Percentiles rank a stretch among this genome's conserved stretches.
Conservation (phyloP, 2,113 vertebrate genomes). For the Phalacrocorax brasilianus region DNA sequence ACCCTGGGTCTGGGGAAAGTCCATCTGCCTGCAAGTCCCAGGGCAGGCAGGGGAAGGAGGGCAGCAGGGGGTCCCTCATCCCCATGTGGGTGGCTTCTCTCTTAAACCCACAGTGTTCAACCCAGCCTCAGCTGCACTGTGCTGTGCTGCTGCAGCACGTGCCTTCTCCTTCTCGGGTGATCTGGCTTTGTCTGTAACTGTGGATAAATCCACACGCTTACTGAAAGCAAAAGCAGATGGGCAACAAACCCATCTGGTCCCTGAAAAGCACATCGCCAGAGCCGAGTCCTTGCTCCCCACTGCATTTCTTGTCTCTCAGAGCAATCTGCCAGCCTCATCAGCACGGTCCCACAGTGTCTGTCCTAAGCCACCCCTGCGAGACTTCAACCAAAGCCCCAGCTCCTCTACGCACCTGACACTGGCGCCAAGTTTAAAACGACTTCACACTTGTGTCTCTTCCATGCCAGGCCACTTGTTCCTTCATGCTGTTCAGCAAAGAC, state of each 20-base stretch:
- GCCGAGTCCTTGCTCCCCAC: background rate
- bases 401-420: background rate
- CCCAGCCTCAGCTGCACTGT: background rate
- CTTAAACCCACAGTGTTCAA: background rate
- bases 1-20: background rate
- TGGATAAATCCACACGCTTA: background rate
- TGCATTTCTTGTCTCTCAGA: accelerated
- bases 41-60: background rate
- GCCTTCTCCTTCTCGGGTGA: background rate
- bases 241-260: accelerated
- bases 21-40: background rate
- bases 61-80: accelerated
- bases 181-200: background rate
- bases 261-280: accelerated
- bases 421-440: background rate
- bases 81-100: accelerated
- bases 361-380: background rate
- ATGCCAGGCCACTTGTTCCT: background rate
- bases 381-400: background rate
- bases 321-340: background rate
- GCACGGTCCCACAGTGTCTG: accelerated
- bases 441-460: background rate
- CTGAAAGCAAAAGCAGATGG: background rate
- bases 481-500: background rate
- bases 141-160: background rate